Conservation (phyloP, 1,140 invertebrate genomes). For the Agrypnia vestita region DNA sequence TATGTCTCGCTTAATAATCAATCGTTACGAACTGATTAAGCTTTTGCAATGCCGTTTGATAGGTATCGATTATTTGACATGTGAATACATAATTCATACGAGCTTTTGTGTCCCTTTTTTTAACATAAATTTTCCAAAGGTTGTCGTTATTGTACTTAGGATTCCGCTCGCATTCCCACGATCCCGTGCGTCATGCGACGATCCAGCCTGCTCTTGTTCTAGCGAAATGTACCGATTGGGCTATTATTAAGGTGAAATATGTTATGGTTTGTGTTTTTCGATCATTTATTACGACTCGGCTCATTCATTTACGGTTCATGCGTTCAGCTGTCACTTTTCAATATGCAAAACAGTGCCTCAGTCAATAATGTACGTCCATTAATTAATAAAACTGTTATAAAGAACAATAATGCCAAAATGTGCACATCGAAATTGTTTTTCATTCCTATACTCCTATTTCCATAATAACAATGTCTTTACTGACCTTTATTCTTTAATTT, state of each 20-base stretch:
- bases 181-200: constrained; percentile 44
- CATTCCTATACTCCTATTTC: too few relatives aligned
- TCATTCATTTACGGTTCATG: constrained; percentile 22
- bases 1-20: constrained; percentile 13
- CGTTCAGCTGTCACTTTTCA: constrained; percentile 22
- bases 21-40: constrained; percentile 36
- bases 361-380: constrained; percentile 31
- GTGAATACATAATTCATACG: constrained; percentile 46
- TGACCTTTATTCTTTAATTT: too few relatives aligned
- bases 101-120: constrained; percentile 48
- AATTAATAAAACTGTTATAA: neutral
- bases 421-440: too few relatives aligned
- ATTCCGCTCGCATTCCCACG: constrained; percentile 46
- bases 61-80: constrained; percentile 43
- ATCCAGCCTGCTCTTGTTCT: constrained; percentile 19
- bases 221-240: neutral
- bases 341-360: constrained; percentile 30
- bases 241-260: neutral
- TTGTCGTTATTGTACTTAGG: constrained; percentile 51
- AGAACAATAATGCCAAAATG: too few relatives aligned
- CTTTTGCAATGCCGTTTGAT: constrained; percentile 32
- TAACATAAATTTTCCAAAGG: constrained; percentile 40
- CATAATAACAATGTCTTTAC: too few relatives aligned
- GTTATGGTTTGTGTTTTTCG: neutral
- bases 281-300: constrained; percentile 5